Evolutionary conservation across 2,888 invertebrate genomes (phyloP).

Genomic region (Pegoplata infirma): DNA sequence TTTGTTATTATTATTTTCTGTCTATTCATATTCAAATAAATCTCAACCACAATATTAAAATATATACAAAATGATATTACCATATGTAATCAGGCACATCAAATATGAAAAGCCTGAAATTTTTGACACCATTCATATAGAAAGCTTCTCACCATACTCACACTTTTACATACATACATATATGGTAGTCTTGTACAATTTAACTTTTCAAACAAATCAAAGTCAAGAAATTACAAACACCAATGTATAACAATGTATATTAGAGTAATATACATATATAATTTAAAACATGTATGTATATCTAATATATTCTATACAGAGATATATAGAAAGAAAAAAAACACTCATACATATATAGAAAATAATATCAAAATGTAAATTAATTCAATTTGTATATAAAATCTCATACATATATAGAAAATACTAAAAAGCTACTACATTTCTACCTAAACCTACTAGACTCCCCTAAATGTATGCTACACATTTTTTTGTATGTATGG

Average conservation of each 20-base stretch:
- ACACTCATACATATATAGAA: conserved; percentile 4
- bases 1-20: conserved; percentile 17
- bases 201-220: conserved; percentile 46
- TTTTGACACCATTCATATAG: conserved; percentile 23
- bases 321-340: background rate
- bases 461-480: conserved; percentile 14
- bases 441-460: background rate
- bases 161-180: too few species aligned
- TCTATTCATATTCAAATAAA: conserved; percentile 65
- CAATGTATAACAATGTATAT: conserved; percentile 9
- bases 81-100: conserved; percentile 56
- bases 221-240: conserved; percentile 47
- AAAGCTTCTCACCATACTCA: too few species aligned
- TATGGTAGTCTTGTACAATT: background rate
- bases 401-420: conserved; percentile 13
- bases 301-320: background rate
- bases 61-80: conserved; percentile 50
- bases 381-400: conserved; percentile 62
- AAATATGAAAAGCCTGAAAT: conserved; percentile 37
- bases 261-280: background rate
- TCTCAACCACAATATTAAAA: conserved; percentile 60
- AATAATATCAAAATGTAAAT: conserved; percentile 59
- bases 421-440: background rate
- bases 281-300: too few species aligned
- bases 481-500: conserved; percentile 4